Percentiles rank a stretch among this genome's conserved stretches.
Conservation (phyloP, 2,797 vertebrate genomes). For the Liparis tanakae region DNA sequence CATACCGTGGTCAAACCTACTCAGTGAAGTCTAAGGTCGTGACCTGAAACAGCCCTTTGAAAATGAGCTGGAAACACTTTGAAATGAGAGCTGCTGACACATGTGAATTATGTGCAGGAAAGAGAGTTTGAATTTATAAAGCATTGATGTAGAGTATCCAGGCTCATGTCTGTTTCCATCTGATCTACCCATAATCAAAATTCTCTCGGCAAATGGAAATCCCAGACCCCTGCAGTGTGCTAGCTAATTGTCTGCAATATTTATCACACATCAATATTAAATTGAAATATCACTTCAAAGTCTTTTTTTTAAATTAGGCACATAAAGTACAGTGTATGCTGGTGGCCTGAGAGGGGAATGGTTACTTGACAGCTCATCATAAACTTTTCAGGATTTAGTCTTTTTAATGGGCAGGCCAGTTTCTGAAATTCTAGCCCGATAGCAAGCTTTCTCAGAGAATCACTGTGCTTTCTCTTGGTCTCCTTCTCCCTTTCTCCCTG, state of each 20-base stretch:
- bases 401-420: slow-evolving; percentile 28
- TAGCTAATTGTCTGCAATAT: slow-evolving; percentile 73
- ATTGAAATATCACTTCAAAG: slow-evolving; percentile 74
- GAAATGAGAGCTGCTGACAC: slow-evolving; percentile 60
- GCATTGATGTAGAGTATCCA: slow-evolving; percentile 50
- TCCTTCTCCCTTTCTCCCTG: slow-evolving; percentile 40
- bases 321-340: slow-evolving; percentile 37
- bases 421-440: slow-evolving; percentile 51
- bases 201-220: slow-evolving; percentile 65
- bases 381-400: slow-evolving; percentile 53
- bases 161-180: slow-evolving; percentile 77
- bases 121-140: slow-evolving; percentile 55
- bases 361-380: slow-evolving; percentile 60
- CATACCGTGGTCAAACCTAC: neutral
- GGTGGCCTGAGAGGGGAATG: slow-evolving; percentile 30
- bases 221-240: slow-evolving; percentile 52
- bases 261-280: slow-evolving; percentile 76
- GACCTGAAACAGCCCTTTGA: slow-evolving; percentile 24
- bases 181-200: slow-evolving; percentile 76
- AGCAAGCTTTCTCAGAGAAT: slow-evolving; percentile 20
- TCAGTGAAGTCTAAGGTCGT: slow-evolving; percentile 5
- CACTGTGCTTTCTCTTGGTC: neutral
- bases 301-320: slow-evolving; percentile 56
- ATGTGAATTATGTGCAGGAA: slow-evolving; percentile 41
- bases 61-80: slow-evolving; percentile 52